Evolutionary conservation across 37 sponge, comb jelly and placozoan species (phyloP).

Genomic region (Hormiphora californensis): DNA sequence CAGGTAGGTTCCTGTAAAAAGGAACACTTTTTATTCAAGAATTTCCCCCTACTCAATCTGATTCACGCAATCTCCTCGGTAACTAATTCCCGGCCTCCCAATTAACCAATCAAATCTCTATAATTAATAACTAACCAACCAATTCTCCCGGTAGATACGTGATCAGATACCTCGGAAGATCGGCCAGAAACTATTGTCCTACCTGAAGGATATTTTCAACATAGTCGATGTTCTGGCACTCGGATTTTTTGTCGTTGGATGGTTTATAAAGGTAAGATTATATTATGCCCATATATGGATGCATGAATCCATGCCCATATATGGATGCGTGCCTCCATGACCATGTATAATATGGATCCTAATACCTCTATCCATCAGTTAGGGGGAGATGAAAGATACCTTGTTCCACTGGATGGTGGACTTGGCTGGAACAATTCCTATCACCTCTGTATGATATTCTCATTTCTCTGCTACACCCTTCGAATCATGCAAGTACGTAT

Average conservation of each 20-base stretch:
- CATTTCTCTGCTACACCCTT: conserved; percentile 6
- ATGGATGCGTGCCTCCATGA: no score
- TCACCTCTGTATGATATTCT: conserved; percentile 17
- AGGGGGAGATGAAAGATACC: neutral
- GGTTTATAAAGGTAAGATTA: neutral
- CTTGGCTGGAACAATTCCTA: neutral
- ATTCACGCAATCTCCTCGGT: no score
- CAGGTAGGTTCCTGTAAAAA: no score
- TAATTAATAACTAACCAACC: no score
- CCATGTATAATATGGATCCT: no score
- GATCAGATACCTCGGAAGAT: conserved; percentile 9
- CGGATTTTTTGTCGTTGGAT: neutral
- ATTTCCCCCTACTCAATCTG: no score
- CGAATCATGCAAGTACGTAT: neutral
- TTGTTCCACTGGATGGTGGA: neutral
- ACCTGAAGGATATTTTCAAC: conserved; percentile 25
- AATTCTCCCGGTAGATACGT: neutral
- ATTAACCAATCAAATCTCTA: no score
- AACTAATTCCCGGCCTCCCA: no score
- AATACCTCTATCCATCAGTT: no score
- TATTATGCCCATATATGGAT: neutral
- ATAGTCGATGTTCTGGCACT: conserved; percentile 32
- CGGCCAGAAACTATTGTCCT: neutral
- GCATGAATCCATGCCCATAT: no score
- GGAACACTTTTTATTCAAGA: no score